phyloP scores from a whole-genome alignment of 2,113 vertebrate genomes.

The Laterallus jamaicensis region DNA sequence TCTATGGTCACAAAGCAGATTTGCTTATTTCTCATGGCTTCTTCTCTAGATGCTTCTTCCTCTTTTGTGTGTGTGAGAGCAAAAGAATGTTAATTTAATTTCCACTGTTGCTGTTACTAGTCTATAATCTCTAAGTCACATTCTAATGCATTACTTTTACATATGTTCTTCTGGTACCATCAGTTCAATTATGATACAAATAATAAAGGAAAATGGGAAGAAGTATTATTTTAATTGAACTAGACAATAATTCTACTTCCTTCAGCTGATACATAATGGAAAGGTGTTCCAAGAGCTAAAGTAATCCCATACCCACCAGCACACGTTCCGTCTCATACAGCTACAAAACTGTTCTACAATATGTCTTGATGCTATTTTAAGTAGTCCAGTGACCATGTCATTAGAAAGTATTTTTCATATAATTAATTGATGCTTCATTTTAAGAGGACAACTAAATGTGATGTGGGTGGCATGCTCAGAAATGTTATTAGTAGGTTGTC shows the following conservation, averaged over 20 bases:
- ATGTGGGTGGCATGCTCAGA: background rate
- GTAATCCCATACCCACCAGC: background rate
- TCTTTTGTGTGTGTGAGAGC: background rate
- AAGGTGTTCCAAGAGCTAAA: constrained; percentile 44
- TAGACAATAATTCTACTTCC: background rate
- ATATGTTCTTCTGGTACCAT: background rate
- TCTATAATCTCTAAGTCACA: background rate
- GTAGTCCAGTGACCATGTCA: background rate
- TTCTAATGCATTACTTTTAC: background rate
- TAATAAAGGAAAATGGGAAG: background rate
- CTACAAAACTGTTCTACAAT: constrained; percentile 19
- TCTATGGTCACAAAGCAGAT: background rate
- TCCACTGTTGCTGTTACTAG: background rate
- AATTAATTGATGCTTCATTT: constrained; percentile 23
- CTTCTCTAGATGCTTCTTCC: background rate
- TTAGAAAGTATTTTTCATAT: constrained; percentile 34
- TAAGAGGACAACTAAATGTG: background rate
- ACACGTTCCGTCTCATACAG: background rate
- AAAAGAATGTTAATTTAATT: constrained; percentile 4
- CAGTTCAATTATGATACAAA: background rate
- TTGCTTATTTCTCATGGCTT: constrained; percentile 10
- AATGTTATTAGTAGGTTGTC: background rate
- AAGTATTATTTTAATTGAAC: constrained; percentile 5
- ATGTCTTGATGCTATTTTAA: constrained; percentile 20
- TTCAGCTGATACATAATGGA: constrained; percentile 8